These are phyloP conservation scores for Kradibia gibbosae DNA, from an alignment of 1,140 invertebrate genomes.

Conservation along the genomic window DNA sequence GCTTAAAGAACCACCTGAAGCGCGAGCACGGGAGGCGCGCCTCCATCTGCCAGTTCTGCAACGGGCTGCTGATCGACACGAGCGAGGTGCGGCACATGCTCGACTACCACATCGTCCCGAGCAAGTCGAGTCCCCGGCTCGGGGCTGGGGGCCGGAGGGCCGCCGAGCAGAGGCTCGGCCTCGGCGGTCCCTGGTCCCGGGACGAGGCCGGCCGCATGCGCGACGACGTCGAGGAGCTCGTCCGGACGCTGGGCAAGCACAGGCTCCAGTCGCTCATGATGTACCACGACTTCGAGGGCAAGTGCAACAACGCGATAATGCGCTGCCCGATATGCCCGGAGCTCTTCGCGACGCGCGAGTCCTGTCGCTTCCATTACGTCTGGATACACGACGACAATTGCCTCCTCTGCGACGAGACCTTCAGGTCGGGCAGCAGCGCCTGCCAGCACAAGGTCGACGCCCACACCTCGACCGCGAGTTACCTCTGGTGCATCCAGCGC, in stretches of 20 bases:
- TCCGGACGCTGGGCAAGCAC: conserved; percentile 49
- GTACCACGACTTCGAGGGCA: conserved; percentile 50
- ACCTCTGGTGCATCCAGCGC: conserved; percentile 54
- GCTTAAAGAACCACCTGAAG: conserved; percentile 51
- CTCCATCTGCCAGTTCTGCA: conserved; percentile 53
- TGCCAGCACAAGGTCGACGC: conserved; percentile 49
- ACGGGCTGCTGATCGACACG: conserved; percentile 50
- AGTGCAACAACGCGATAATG: conserved; percentile 43
- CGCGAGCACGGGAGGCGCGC: conserved; percentile 46
- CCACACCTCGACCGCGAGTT: conserved; percentile 52
- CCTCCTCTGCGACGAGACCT: conserved; percentile 51
- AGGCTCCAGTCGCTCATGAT: conserved; percentile 51
- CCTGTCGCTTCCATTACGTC: conserved; percentile 51
- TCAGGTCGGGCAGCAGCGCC: conserved; percentile 44
- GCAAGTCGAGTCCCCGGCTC: conserved; percentile 30
- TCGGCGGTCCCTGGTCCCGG: conserved; percentile 29
- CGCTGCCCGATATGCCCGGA: conserved; percentile 44
- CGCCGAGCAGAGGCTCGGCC: background rate
- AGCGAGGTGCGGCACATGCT: conserved; percentile 54
- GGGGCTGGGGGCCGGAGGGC: too few species aligned
- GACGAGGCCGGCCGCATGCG: conserved; percentile 38
- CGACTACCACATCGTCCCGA: conserved; percentile 50
- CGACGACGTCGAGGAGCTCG: conserved; percentile 49
- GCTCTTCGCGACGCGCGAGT: conserved; percentile 46
- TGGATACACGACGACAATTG: conserved; percentile 53